Conservation (phyloP, 1,140 invertebrate genomes). For the Diorhabda sublineata region DNA sequence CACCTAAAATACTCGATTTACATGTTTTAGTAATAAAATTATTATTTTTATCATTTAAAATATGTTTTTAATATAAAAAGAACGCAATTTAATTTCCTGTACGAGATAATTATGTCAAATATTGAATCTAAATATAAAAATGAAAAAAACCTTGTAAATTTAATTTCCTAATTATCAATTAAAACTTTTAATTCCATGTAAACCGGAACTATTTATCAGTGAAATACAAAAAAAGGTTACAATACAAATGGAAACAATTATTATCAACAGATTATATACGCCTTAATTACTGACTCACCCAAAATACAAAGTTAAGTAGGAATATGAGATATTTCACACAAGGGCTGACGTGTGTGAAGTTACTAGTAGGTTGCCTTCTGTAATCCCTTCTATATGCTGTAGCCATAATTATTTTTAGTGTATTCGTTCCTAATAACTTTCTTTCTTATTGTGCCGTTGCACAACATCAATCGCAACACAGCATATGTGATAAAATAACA, state of each 20-base stretch:
- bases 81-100: no score
- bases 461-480: neutral
- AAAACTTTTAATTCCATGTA: conserved; percentile 9
- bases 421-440: neutral
- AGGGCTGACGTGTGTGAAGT: conserved; percentile 76
- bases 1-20: no score
- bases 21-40: no score
- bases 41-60: no score
- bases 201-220: conserved; percentile 10
- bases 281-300: conserved; percentile 60
- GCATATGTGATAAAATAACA: neutral
- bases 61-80: no score
- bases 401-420: conserved; percentile 2
- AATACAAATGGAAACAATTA: no score
- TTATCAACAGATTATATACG: neutral
- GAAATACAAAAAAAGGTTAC: no score
- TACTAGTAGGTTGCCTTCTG: conserved; percentile 37
- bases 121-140: no score
- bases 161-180: neutral
- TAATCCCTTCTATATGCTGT: conserved; percentile 24
- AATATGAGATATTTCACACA: conserved; percentile 94
- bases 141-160: no score
- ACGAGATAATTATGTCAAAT: no score
- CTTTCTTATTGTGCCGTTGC: neutral
- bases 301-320: conserved; percentile 87